Percentiles rank a stretch among this genome's conserved stretches.
Conservation (phyloP, 2,797 vertebrate species). For the Diplodus puntazzo region DNA sequence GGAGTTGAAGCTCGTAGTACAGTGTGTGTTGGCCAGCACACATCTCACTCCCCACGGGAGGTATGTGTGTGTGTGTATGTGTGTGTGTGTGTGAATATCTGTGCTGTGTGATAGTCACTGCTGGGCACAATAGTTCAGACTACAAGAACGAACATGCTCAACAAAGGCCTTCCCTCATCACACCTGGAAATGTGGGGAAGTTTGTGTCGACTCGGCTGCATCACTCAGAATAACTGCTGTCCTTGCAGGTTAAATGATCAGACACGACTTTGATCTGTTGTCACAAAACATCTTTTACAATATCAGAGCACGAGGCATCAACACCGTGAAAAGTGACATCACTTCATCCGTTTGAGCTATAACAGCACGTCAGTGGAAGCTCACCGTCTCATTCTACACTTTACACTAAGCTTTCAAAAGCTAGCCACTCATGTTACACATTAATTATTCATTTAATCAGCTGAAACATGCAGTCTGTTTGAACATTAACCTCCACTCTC, state of each 20-base stretch:
- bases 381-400: neutral
- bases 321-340: neutral
- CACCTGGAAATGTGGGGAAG: neutral
- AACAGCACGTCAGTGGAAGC: neutral
- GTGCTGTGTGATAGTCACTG: slow-evolving; percentile 19
- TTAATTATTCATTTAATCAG: neutral
- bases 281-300: neutral
- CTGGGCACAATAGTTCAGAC: neutral
- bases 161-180: neutral
- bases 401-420: neutral
- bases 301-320: neutral
- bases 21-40: slow-evolving; percentile 41
- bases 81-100: slow-evolving; percentile 13
- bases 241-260: neutral
- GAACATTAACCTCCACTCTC: neutral
- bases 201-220: neutral
- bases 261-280: neutral
- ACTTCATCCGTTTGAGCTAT: neutral
- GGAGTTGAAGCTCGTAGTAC: slow-evolving; percentile 35
- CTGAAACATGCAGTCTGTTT: neutral
- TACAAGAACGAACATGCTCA: neutral
- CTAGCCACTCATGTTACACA: neutral
- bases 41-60: slow-evolving; percentile 4
- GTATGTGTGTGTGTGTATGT: slow-evolving; percentile 9
- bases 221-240: neutral